Evolutionary conservation across 2,888 invertebrate species (phyloP).

Genomic region (Diaprepes abbreviatus): DNA sequence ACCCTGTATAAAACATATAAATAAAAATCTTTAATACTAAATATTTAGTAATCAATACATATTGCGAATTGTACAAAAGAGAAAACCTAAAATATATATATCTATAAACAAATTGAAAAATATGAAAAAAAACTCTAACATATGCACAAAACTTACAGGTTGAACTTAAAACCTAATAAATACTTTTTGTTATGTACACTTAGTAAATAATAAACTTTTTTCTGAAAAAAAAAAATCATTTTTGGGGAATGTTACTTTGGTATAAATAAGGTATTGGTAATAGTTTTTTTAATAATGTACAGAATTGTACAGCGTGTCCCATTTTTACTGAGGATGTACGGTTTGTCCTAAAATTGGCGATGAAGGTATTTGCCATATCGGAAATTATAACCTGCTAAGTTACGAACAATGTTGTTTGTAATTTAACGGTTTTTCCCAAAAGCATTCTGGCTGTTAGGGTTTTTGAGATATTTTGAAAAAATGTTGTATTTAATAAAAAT

Average conservation of each 20-base stretch:
- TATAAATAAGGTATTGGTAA: constrained; percentile 69
- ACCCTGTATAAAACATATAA: constrained; percentile 1
- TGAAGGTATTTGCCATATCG: too few species aligned
- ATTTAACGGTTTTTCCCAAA: too few species aligned
- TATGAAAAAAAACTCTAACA: constrained; percentile 17
- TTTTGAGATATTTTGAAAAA: too few species aligned
- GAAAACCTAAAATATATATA: constrained; percentile 14
- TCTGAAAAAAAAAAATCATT: constrained; percentile 64
- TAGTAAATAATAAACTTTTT: constrained; percentile 60
- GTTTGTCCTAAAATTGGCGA: too few species aligned
- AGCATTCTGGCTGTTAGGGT: too few species aligned
- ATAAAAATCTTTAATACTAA: constrained; percentile 44
- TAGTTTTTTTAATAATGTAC: constrained; percentile 55
- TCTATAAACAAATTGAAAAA: constrained; percentile 30
- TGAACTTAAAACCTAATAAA: constrained; percentile 62
- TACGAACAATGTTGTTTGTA: too few species aligned
- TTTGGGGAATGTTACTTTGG: constrained; percentile 83
- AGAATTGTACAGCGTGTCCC: constrained; percentile 40
- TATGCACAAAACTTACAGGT: constrained; percentile 49
- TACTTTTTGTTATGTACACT: constrained; percentile 65
- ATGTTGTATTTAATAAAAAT: too few species aligned
- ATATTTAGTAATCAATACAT: constrained; percentile 35
- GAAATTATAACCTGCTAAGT: too few species aligned
- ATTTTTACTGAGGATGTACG: neutral
- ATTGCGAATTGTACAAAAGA: constrained; percentile 45